Percentiles rank a stretch among this genome's conserved stretches.
phyloP scores from a whole-genome alignment of 2,797 vertebrate genomes.

The Chiloscyllium punctatum region DNA sequence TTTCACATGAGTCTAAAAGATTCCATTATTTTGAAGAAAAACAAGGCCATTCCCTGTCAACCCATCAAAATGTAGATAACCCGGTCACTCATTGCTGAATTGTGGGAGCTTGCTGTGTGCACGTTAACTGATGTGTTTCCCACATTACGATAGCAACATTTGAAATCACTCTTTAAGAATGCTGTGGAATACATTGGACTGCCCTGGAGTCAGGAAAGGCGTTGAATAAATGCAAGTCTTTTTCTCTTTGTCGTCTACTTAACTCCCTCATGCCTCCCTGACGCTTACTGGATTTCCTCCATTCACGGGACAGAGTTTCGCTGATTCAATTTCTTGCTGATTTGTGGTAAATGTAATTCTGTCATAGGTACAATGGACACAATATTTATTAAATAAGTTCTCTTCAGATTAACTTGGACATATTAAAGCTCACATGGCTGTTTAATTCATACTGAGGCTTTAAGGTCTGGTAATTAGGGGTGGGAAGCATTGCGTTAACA shows the following conservation, averaged over 20 bases:
- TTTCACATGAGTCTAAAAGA: too few species aligned
- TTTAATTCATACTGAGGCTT: not conserved
- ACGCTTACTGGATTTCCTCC: not conserved
- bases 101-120: not conserved
- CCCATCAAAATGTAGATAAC: not conserved
- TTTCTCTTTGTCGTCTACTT: not conserved
- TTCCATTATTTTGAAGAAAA: too few species aligned
- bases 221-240: not conserved
- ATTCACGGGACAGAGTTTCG: not conserved
- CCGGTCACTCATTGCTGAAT: not conserved
- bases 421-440: not conserved
- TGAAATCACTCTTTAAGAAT: not conserved
- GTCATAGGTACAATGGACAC: not conserved
- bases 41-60: too few species aligned
- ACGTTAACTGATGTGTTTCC: not conserved
- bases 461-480: not conserved
- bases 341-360: not conserved
- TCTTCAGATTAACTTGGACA: not conserved
- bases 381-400: not conserved
- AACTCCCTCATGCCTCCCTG: not conserved
- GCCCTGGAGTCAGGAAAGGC: not conserved
- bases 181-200: not conserved
- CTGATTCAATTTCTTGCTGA: not conserved
- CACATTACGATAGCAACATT: not conserved
- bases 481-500: not conserved